Evolutionary conservation across 1,140 invertebrate species (phyloP), one percentile per base, ranked within the genome.

Genomic region (Pseudomyrmex dendroicus): DNA sequence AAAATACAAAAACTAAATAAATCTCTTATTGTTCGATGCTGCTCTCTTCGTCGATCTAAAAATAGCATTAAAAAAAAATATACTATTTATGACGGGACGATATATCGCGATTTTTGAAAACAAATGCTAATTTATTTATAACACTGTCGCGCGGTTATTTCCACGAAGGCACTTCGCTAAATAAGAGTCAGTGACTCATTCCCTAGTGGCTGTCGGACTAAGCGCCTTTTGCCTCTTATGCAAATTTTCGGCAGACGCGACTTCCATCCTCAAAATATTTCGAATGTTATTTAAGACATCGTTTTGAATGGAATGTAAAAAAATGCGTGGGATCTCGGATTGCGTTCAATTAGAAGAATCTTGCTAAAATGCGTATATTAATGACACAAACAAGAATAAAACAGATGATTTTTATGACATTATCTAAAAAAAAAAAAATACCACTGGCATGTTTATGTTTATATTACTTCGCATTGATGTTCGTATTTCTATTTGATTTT

Each of bases 121-220:
- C 1, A 52, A 68, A 68, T 44, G 22, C 20, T 50, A 17, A 70
- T 72, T 59, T 80, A 80, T 80, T 80, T 80, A 72, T 80, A 80
- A 80, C 17, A 59, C 46, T 59, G 76, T 72, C 66, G 66, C 76
- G 48, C 56, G 63, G 2, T 5, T 13, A 52, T 50, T 80, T 80
- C 76, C 54, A 80, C 76, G 76, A 80, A 80, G 15, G 5, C 20
- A 17, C 66, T 80, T 54, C 17, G 66, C 46, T 80, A 72, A 80
- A 80, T 70, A 57, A 59, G 46, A 59, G 12, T 44, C 54, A 48
- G 76, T 88, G 85, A 88, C 77, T 86, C 89, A 86, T 74, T 91
- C 25, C 84, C 35, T 25, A 3, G 35, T 35, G 5, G 35, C 35
- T 7, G 20, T 67, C 46, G 15, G n/a, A 56, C 44, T 80, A 48